Evolutionary conservation across 2,113 vertebrate genomes (phyloP).

Genomic region (Pyrgilauda ruficollis): DNA sequence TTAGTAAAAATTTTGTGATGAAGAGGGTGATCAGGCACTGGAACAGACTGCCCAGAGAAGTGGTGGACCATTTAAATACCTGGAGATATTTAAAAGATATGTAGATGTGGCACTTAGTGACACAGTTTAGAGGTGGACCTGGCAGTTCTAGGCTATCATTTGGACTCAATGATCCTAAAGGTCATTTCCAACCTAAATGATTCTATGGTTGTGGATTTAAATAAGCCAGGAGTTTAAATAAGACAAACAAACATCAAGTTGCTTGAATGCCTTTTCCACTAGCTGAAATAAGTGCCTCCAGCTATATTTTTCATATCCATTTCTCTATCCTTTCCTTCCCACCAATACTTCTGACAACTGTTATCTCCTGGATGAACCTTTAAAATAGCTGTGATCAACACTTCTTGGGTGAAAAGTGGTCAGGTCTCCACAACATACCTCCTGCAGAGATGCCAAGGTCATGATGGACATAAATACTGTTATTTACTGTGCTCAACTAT

Average conservation of each 20-base stretch:
- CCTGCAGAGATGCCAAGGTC: neutral
- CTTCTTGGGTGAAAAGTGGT: neutral
- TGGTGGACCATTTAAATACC: neutral
- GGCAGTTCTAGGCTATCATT: neutral
- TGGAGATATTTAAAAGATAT: neutral
- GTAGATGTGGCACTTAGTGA: neutral
- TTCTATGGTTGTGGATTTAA: neutral
- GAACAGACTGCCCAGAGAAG: neutral
- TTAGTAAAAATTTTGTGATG: neutral
- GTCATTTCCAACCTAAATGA: neutral
- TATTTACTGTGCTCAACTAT: neutral
- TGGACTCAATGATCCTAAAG: neutral
- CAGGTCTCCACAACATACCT: neutral
- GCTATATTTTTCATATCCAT: neutral
- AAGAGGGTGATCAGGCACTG: neutral
- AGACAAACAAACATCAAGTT: neutral
- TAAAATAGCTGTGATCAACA: neutral
- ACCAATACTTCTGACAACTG: neutral
- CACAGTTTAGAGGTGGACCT: neutral
- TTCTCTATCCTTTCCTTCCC: neutral
- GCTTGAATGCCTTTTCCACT: neutral
- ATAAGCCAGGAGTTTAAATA: neutral
- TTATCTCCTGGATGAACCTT: neutral
- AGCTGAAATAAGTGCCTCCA: neutral
- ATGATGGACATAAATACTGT: neutral